phyloP scores from a whole-genome alignment of 2,797 vertebrate species.

The Neopelma chrysocephalum region DNA sequence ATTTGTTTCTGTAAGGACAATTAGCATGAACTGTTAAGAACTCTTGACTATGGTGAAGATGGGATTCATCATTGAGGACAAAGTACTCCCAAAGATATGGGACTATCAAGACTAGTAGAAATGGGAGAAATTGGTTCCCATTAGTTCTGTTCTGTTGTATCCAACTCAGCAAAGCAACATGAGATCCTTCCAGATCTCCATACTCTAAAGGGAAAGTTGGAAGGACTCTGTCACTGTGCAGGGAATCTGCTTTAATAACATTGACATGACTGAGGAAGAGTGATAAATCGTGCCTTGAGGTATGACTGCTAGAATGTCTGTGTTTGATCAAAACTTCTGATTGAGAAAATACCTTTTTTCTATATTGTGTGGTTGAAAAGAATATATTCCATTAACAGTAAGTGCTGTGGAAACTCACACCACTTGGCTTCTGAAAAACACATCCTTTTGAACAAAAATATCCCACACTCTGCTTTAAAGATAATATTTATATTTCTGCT shows the following conservation, averaged over 20 bases:
- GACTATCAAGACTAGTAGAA: background rate
- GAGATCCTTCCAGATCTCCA: background rate
- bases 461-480: background rate
- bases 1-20: background rate
- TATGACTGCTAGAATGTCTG: background rate
- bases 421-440: background rate
- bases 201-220: background rate
- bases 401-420: background rate
- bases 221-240: background rate
- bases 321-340: background rate
- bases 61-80: background rate
- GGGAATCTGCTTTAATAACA: background rate
- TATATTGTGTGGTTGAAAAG: background rate
- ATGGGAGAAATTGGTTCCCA: background rate
- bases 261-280: background rate
- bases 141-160: background rate
- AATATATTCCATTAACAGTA: background rate
- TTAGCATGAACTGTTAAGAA: background rate
- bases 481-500: background rate
- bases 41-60: background rate
- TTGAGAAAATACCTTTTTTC: background rate
- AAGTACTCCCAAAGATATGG: background rate
- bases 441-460: background rate
- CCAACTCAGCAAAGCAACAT: background rate
- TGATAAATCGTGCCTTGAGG: background rate